A percentile compares a stretch with the other conserved stretches of the same genome.
Conservation (phyloP, 2,797 vertebrate genomes). For the Xyrichtys novacula region DNA sequence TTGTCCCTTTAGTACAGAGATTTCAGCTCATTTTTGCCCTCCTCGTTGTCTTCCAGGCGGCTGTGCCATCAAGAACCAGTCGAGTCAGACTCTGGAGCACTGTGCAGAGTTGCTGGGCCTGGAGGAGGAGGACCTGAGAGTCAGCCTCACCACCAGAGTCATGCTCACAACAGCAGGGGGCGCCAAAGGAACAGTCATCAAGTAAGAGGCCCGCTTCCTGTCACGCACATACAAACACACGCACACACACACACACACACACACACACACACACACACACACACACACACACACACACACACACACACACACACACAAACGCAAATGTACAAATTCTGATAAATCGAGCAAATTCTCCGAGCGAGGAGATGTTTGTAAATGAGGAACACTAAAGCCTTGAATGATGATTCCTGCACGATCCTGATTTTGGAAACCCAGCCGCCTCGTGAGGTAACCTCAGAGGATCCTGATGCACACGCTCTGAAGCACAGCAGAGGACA, state of each 20-base stretch:
- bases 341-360: not conserved
- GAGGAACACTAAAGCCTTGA: not conserved
- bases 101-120: constrained; percentile 94
- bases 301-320: not conserved
- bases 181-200: constrained; percentile 96
- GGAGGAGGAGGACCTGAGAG: constrained; percentile 91
- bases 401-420: not conserved
- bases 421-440: not conserved
- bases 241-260: too few relatives aligned
- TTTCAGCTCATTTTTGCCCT: constrained; percentile 12
- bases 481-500: not conserved
- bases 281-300: not conserved
- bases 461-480: not conserved
- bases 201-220: constrained; percentile 86
- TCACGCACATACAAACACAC: constrained; percentile 14
- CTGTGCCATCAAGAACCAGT: constrained; percentile 87
- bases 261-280: not conserved
- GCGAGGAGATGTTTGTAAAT: not conserved
- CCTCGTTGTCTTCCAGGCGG: constrained; percentile 55
- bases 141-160: constrained; percentile 93
- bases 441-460: not conserved
- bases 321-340: not conserved
- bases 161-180: constrained; percentile 98
- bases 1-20: too few relatives aligned
- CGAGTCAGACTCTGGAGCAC: constrained; percentile 86